Evolutionary conservation across 2,797 vertebrate species (phyloP).

Genomic region (Hozukius guyotensis): DNA sequence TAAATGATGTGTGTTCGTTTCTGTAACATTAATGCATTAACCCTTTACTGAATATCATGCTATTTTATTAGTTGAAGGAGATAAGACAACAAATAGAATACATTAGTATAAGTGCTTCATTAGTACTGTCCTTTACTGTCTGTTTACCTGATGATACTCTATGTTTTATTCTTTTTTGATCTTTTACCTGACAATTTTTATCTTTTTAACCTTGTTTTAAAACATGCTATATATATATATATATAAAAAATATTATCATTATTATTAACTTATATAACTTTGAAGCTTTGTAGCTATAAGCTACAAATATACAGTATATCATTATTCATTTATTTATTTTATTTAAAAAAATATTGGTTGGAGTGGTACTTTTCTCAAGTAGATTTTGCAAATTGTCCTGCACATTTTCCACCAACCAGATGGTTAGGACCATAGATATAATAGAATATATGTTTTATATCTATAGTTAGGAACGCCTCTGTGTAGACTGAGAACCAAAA

Average conservation of each 20-base stretch:
- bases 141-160: not conserved
- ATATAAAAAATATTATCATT: not conserved
- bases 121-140: not conserved
- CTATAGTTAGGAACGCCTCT: not conserved
- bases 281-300: not conserved
- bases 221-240: not conserved
- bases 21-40: not conserved
- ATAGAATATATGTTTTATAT: not conserved
- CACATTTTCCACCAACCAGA: conserved; percentile 3
- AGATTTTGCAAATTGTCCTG: not conserved
- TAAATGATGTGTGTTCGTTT: not conserved
- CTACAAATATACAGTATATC: not conserved
- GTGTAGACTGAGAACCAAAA: not conserved
- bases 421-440: not conserved
- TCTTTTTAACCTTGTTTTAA: not conserved
- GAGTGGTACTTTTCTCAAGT: not conserved
- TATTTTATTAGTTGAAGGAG: not conserved
- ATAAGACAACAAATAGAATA: not conserved
- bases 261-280: not conserved
- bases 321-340: too few species aligned
- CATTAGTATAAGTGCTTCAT: too few species aligned
- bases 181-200: not conserved
- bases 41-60: not conserved
- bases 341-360: not conserved
- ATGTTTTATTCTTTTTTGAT: not conserved